Percentiles rank a stretch among this genome's conserved stretches.
Conservation (phyloP, 2,113 vertebrate genomes). For the Dasypus novemcinctus region DNA sequence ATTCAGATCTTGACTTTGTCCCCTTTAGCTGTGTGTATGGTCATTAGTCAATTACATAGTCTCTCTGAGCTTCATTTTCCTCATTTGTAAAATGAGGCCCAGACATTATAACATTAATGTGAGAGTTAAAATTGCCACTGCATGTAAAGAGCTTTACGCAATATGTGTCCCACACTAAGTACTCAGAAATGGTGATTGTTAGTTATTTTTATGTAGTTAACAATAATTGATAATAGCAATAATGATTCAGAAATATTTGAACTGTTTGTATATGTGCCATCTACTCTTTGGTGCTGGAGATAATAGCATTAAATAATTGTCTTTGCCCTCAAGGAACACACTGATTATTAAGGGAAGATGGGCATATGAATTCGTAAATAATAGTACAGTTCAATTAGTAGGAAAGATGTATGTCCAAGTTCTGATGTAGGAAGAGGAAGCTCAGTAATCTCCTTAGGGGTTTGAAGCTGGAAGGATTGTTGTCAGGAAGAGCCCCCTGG, state of each 20-base stretch:
- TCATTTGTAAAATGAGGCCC: not conserved
- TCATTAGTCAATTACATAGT: too few relatives aligned
- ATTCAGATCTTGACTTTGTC: not conserved
- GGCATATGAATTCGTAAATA: not conserved
- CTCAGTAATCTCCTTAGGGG: not conserved
- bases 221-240: not conserved
- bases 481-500: not conserved
- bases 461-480: not conserved
- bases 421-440: not conserved
- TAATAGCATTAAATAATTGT: not conserved
- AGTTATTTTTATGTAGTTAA: not conserved
- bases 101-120: not conserved
- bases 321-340: not conserved
- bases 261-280: not conserved
- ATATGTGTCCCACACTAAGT: not conserved
- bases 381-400: not conserved
- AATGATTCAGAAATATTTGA: not conserved
- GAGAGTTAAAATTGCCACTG: not conserved
- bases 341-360: not conserved
- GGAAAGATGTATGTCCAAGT: not conserved
- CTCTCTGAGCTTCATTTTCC: not conserved
- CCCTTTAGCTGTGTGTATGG: not conserved
- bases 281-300: not conserved
- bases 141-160: not conserved
- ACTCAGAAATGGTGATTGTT: not conserved